Percentiles rank a stretch among this genome's conserved stretches.
These are phyloP conservation scores for Phalacrocorax pelagicus DNA, from an alignment of 2,113 vertebrate genomes.

Conservation along the genomic window DNA sequence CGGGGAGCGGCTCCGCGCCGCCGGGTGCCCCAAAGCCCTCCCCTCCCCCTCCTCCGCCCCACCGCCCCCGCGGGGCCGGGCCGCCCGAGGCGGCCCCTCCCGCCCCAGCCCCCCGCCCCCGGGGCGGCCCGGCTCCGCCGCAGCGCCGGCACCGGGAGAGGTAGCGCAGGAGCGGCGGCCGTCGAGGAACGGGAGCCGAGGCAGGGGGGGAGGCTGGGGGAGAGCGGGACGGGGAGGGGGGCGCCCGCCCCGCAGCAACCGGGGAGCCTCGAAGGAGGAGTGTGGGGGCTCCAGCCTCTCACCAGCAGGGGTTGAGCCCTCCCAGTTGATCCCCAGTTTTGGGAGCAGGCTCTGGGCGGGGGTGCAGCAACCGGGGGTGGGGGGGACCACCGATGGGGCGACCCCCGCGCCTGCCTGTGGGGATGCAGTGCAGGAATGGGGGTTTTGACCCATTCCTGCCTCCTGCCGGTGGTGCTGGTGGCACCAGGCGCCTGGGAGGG, in stretches of 20 bases:
- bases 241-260: rapidly evolving
- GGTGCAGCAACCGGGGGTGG: rapidly evolving
- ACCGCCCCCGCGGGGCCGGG: too few relatives aligned
- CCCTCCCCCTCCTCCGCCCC: too few relatives aligned
- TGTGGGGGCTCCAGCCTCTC: rapidly evolving
- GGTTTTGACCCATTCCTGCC: background rate
- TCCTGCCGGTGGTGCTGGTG: too few relatives aligned
- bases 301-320: rapidly evolving
- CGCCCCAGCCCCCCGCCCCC: too few relatives aligned
- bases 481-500: background rate
- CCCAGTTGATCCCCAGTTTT: background rate
- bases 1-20: too few relatives aligned
- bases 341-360: background rate
- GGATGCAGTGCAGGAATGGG: background rate
- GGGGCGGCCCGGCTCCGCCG: too few relatives aligned
- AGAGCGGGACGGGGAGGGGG: background rate
- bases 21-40: too few relatives aligned
- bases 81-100: too few relatives aligned
- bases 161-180: too few relatives aligned
- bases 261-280: background rate
- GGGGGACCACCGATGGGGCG: rapidly evolving
- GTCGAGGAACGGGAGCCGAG: too few relatives aligned
- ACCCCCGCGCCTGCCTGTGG: rapidly evolving
- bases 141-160: too few relatives aligned
- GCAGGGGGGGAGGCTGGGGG: too few relatives aligned